Base-by-base conservation (phyloP, 2,888 invertebrate species). In the Idaea straminata region DNA sequence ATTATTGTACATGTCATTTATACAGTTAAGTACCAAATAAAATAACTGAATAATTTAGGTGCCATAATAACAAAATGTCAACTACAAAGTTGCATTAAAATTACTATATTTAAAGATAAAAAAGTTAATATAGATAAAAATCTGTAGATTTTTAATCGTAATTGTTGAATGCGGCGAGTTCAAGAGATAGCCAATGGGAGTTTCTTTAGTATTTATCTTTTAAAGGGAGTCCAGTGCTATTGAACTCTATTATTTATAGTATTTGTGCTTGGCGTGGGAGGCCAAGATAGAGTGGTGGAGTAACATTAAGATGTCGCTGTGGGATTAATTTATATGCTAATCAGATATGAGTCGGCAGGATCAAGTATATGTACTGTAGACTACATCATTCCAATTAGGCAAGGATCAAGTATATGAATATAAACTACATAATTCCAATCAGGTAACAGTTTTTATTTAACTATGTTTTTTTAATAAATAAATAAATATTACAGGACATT, bases 311-410 rank as follows among this genome's bases (percentile, higher is more conserved):
- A 89, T 87, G 90, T 91, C 85, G 89, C 80, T 86, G 84, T 83
- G 83, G 72, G 81, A 84, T 88, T 92, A 89, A 91, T 92, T 91
- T 91, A 91, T 91, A 92, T 92, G 91, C 85, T 91, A 92, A 92
- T 92, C 80, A 76, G 80, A 67, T 77, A 84, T 87, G 88, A 89
- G 89, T 83, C 78, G 74, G 80, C 80, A 83, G 83, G 25, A 64
- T 59, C 34, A 61, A 13, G 61, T 38, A 63, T 61, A 61, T 62
- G 35, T 61, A 7, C 47, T 10, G 47, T 47, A 47, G 47, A 47
- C 47, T 4, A 25, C 47, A 47, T 13, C 47, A 47, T 7, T 47
- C 47, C 47, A 47, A 47, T 47, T 10, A 47, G 47, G 13, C 47
- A 13, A 47, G 13, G 13, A 13, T 47, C 13, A 5, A 13, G 47